Evolutionary conservation across 2,888 invertebrate species (phyloP), one percentile per base, ranked within the genome.

Genomic region (Leptinotarsa rubiginosa): DNA sequence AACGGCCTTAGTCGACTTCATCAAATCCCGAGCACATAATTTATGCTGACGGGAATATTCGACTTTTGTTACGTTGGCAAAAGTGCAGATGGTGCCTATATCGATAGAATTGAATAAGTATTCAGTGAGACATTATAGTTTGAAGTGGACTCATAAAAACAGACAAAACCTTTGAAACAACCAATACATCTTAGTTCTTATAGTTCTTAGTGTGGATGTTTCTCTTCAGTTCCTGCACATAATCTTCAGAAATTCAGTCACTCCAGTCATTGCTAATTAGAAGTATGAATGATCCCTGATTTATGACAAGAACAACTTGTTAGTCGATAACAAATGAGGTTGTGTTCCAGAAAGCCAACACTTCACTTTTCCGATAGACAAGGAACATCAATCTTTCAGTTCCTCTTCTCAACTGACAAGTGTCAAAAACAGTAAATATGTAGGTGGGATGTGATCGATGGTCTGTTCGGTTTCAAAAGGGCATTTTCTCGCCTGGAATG

Each of bases 391-490:
- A 74, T 74, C 73, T 70, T 67, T 70, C 66, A 41, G 66, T 49
- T 70, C 68, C 65, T 74, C 70, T 70, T 74, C 70, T 66, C 67
- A 56, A 70, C 70, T 65, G 67, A 70, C 70, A 74, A 74, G 73
- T 65, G 73, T 74, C 73, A 70, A 74, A 74, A 74, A 71, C 74
- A 74, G 67, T 64, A 65, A 74, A 70, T 70, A 70, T 41, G 62
- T 62, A 70, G 70, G 69, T 59, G 47, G 70, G 64, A 68, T 69
- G 64, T 66, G 73, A 74, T 74, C 62, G 66, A 70, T 62, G 41
- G 62, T 62, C 20, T 56, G 25, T 31, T 62, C 31, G 41, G 15
- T 59, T 59, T 20, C 15, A 22, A 22, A 41, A n/a, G 41, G 41
- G 62, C 25, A n/a, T 62, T 62, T 62, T n/a, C 62, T 25, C 16